A percentile compares a stretch with the other conserved stretches of the same genome.
phyloP scores from a whole-genome alignment of 2,797 vertebrate species.

The Sebastes vulpes region DNA sequence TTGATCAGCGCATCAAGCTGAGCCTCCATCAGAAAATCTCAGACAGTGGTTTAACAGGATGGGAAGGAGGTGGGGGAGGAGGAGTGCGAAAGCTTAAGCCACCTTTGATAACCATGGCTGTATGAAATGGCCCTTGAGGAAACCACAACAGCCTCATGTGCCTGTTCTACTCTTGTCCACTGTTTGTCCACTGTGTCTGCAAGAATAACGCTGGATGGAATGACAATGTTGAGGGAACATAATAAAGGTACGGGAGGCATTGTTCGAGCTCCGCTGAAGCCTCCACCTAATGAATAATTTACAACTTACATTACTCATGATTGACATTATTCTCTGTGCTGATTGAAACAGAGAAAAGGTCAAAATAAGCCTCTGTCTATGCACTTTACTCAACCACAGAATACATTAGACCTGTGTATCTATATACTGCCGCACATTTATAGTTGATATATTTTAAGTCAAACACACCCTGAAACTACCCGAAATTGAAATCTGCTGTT shows the following conservation, averaged over 20 bases:
- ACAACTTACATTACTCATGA: not conserved
- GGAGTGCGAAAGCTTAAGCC: slow-evolving; percentile 48
- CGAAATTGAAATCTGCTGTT: slow-evolving; percentile 67
- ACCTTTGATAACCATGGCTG: slow-evolving; percentile 61
- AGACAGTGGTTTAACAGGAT: slow-evolving; percentile 52
- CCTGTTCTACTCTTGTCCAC: slow-evolving; percentile 58
- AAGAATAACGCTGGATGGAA: slow-evolving; percentile 38
- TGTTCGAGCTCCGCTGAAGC: slow-evolving; percentile 20
- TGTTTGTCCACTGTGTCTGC: slow-evolving; percentile 26
- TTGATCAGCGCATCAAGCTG: slow-evolving; percentile 76
- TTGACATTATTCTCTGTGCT: slow-evolving; percentile 2
- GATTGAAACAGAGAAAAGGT: not conserved
- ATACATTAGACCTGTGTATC: slow-evolving; percentile 1
- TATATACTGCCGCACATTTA: not conserved
- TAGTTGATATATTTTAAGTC: slow-evolving; percentile 12
- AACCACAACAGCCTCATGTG: slow-evolving; percentile 63
- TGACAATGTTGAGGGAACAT: slow-evolving; percentile 47
- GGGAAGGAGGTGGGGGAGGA: slow-evolving; percentile 2
- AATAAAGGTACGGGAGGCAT: slow-evolving; percentile 44
- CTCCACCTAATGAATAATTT: slow-evolving; percentile 18
- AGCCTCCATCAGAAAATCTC: slow-evolving; percentile 61
- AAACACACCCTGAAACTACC: slow-evolving; percentile 27
- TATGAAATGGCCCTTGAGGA: slow-evolving; percentile 65
- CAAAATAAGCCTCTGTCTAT: not conserved
- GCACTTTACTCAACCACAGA: not conserved